A percentile compares a stretch with the other conserved stretches of the same genome.
phyloP scores from a whole-genome alignment of 2,888 invertebrate genomes.

The Cheiracanthium punctorium region DNA sequence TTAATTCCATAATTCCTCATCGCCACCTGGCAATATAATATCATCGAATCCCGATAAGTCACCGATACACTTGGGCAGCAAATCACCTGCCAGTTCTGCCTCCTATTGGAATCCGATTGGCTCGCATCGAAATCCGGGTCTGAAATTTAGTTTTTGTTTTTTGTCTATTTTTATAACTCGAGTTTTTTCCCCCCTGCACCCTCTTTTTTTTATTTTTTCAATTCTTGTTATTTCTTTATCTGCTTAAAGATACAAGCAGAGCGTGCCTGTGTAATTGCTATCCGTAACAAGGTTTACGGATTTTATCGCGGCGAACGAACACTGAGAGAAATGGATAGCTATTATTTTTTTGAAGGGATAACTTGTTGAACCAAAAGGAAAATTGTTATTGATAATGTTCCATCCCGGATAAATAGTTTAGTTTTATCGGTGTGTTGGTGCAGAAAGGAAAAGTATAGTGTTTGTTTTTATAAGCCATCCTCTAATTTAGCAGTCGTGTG shows the following conservation, averaged over 20 bases:
- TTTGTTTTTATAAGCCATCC: no score
- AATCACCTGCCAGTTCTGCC: slow-evolving; percentile 37
- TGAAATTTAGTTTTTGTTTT: background rate
- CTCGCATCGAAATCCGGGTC: background rate
- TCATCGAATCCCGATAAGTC: slow-evolving; percentile 49
- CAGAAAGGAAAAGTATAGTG: no score
- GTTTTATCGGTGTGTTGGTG: no score
- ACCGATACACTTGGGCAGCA: slow-evolving; percentile 50
- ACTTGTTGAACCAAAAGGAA: background rate
- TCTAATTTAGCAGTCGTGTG: no score
- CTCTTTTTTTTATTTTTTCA: no score
- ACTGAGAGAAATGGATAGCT: background rate
- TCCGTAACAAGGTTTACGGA: background rate
- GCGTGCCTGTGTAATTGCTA: background rate
- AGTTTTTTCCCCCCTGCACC: background rate
- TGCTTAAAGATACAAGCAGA: background rate
- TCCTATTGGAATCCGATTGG: background rate
- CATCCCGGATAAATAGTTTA: background rate
- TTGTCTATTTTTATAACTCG: background rate
- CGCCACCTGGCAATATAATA: slow-evolving; percentile 34
- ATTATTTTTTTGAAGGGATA: background rate
- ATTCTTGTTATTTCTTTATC: background rate
- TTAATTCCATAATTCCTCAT: background rate
- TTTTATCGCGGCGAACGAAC: background rate
- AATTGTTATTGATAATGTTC: background rate